Conservation (phyloP, 2,888 invertebrate genomes). For the Mesorhabditis belari region DNA sequence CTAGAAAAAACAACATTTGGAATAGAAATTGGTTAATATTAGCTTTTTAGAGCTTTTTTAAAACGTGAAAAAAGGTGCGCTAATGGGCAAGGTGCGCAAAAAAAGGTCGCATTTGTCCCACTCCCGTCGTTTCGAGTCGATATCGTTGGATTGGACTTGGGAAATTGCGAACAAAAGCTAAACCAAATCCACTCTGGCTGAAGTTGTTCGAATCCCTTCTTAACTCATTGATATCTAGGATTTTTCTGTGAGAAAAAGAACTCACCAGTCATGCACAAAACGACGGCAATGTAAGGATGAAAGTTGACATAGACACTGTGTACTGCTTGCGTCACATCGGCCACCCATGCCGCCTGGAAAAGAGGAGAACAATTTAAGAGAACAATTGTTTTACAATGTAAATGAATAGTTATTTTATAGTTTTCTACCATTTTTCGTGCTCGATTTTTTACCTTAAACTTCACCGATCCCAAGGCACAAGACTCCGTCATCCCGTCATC, state of each 20-base stretch:
- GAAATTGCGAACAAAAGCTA: not conserved
- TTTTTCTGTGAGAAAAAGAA: no score
- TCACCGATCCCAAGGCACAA: not conserved
- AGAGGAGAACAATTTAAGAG: not conserved
- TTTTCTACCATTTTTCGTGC: not conserved
- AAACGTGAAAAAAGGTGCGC: no score
- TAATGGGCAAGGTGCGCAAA: no score
- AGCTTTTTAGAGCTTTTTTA: no score
- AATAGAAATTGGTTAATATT: no score
- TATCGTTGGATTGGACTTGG: not conserved
- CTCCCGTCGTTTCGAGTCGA: not conserved
- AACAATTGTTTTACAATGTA: no score
- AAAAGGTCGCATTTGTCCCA: no score
- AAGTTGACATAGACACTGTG: slow-evolving; percentile 35
- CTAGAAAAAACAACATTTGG: no score
- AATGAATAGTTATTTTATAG: not conserved
- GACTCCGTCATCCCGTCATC: not conserved
- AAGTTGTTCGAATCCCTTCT: not conserved
- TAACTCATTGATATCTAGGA: no score
- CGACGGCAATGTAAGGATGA: slow-evolving; percentile 45
- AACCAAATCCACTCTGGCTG: slow-evolving; percentile 1
- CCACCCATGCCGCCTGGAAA: slow-evolving; percentile 13
- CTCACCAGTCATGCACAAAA: slow-evolving; percentile 42
- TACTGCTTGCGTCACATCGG: slow-evolving; percentile 25
- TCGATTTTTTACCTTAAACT: not conserved